These are phyloP conservation scores for Tapirus indicus DNA, from an alignment of 2,797 vertebrate genomes.

Conservation along the genomic window DNA sequence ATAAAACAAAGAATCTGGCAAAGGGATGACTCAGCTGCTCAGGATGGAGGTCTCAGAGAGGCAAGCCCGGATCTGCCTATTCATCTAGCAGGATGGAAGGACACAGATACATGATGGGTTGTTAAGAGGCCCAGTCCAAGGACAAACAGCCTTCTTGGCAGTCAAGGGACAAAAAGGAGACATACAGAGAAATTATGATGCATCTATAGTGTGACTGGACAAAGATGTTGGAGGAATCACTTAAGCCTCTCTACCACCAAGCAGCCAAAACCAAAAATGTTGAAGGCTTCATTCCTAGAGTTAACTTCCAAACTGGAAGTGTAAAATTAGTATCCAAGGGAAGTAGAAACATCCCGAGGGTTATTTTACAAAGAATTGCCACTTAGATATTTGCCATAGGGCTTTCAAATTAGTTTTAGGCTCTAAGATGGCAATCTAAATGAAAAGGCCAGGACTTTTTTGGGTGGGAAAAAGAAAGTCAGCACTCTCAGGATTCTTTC, in stretches of 20 bases:
- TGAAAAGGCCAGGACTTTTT: neutral
- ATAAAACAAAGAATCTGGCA: neutral
- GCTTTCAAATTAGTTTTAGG: slow-evolving; percentile 22
- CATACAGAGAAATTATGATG: neutral
- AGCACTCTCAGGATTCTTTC: neutral
- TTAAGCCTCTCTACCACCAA: neutral
- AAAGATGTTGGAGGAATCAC: neutral
- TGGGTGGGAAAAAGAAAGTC: neutral
- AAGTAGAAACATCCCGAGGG: neutral
- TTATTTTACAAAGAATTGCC: neutral
- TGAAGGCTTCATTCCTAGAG: neutral
- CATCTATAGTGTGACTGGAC: neutral
- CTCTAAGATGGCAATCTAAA: slow-evolving; percentile 13
- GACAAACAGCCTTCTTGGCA: neutral
- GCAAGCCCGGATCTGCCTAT: slow-evolving; percentile 8
- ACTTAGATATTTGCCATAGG: neutral
- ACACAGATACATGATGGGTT: neutral
- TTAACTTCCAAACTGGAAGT: slow-evolving; percentile 28
- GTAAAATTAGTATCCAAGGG: neutral
- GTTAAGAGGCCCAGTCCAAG: neutral
- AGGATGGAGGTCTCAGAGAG: neutral
- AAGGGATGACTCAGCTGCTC: slow-evolving; percentile 42
- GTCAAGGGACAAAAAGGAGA: neutral
- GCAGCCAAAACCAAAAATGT: neutral
- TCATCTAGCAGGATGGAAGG: neutral